Base-by-base conservation (phyloP, 1,140 invertebrate genomes). In the Lordiphosa clarofinis region DNA sequence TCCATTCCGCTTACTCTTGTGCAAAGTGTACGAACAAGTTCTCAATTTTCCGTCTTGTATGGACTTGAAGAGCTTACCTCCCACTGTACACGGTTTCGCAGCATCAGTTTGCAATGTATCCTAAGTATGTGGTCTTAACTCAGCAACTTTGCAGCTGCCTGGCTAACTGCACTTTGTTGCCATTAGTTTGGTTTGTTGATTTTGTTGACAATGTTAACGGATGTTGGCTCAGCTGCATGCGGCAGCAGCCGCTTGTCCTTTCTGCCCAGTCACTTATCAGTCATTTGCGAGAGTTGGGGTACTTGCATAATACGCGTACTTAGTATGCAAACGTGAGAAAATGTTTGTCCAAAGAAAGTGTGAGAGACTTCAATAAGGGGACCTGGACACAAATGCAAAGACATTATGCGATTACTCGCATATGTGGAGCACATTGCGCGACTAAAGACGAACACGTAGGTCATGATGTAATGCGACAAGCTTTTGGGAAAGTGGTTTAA, bases 151-250 rank as follows among this genome's bases (percentile, higher is more conserved):
- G 74, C 70, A 66, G 75, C 65, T 66, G 71, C 50, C 47, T 65
- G 68, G 39, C 46, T 79, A 79, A 79, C 74, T 79, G 74, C 74
- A 79, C 74, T 70, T 79, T 58, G 73, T 53, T 46, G 73, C 73
- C 73, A 73, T 78, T 78, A 68, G 73, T 73, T 56, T 64, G 35
- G 38, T 49, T 42, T 64, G 65, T 60, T 64, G 72, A 75, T 59
- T 73, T 68, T 76, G 73, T 78, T 69, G 69, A 69, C 74, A 78
- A 62, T 58, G 60, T 55, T 75, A 79, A 81, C 75, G 75, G 75
- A 79, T 81, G 70, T 73, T 78, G 66, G 61, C 61, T 71, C 75
- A 74, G 75, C 75, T 79, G 74, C 74, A 59, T 50, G 54, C 40
- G 65, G 44, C 61, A 72, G 57, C 36, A 39, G 48, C 28, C 28